Percentiles rank a stretch among this genome's conserved stretches.
These are phyloP conservation scores for Aurelia sp. DNA, from an alignment of 30 jellyfish, hydroid and myxozoan genomes.

Conservation along the genomic window DNA sequence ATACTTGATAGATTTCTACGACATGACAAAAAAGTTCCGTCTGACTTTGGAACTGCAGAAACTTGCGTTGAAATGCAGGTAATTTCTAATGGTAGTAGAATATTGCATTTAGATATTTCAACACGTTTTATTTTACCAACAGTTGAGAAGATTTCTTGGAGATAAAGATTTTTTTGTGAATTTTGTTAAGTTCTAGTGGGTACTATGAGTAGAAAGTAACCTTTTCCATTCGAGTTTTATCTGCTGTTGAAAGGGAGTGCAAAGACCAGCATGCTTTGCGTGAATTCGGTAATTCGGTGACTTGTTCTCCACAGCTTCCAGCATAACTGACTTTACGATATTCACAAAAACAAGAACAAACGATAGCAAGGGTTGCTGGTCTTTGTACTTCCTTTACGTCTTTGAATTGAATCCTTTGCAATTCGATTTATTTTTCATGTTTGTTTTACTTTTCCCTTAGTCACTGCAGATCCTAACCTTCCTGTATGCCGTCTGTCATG, in stretches of 20 bases:
- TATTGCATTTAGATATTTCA: too few species aligned
- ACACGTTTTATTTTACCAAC: too few species aligned
- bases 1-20: constrained; percentile 90
- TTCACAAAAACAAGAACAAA: too few species aligned
- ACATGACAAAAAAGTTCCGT: constrained; percentile 90
- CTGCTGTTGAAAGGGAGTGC: too few species aligned
- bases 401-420: not conserved
- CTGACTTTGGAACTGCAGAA: constrained; percentile 96
- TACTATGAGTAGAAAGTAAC: not conserved
- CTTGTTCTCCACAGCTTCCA: too few species aligned
- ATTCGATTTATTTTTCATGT: not conserved
- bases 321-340: too few species aligned
- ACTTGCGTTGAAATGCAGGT: constrained; percentile 98
- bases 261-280: too few species aligned
- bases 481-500: constrained; percentile 88
- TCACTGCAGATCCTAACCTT: constrained; percentile 85
- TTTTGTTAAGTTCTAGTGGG: not conserved
- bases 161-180: not conserved
- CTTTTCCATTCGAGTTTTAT: not conserved
- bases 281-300: too few species aligned
- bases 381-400: too few species aligned
- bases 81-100: not conserved
- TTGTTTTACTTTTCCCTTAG: constrained; percentile 20
- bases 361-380: too few species aligned
- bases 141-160: too few species aligned